Evolutionary conservation across 2,113 vertebrate genomes (phyloP).

Genomic region (Nibea coibor): DNA sequence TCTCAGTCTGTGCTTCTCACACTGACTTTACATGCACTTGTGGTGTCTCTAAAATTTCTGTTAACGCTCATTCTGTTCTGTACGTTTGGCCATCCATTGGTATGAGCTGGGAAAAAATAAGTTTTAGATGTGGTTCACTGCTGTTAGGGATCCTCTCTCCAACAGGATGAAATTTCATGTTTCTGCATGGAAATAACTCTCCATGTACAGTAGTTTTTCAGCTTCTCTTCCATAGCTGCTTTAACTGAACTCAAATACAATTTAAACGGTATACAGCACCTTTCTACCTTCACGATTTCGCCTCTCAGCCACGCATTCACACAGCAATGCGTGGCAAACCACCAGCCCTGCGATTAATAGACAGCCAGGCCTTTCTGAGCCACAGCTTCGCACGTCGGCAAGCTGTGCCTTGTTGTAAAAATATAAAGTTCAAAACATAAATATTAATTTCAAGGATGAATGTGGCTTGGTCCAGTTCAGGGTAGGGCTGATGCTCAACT

Average conservation of each 20-base stretch:
- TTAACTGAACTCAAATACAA: background rate
- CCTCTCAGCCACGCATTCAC: background rate
- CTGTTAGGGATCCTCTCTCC: background rate
- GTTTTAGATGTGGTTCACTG: background rate
- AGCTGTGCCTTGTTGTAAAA: background rate
- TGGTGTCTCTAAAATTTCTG: no score
- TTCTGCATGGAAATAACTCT: background rate
- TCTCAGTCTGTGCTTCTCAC: background rate
- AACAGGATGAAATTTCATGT: background rate
- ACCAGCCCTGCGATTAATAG: background rate
- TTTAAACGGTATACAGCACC: background rate
- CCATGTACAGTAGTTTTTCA: background rate
- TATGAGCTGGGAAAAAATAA: background rate
- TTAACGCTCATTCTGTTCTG: background rate
- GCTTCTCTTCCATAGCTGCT: background rate
- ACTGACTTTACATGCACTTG: background rate
- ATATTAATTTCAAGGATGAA: constrained; percentile 19
- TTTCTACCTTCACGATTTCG: background rate
- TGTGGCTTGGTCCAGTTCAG: background rate
- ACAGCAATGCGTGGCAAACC: background rate
- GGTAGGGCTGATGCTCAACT: background rate
- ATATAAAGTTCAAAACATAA: constrained; percentile 3
- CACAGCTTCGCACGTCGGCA: background rate
- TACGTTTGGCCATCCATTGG: background rate
- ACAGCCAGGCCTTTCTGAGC: background rate